Evolutionary conservation across 2,797 vertebrate genomes (phyloP).

Genomic region (Lepilemur septentrionalis): DNA sequence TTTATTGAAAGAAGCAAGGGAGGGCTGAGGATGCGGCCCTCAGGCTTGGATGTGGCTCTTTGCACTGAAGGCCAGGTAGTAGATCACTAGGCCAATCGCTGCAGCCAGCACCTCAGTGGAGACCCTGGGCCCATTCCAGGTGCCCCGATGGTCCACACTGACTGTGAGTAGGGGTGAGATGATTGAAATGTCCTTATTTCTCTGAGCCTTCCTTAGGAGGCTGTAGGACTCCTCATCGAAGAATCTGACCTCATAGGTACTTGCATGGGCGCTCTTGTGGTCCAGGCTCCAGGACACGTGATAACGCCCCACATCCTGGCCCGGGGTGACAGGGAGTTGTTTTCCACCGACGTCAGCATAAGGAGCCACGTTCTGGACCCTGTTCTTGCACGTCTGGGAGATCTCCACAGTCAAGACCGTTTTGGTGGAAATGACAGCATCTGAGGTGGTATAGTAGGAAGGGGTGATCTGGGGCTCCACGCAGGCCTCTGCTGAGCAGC

Average conservation of each 20-base stretch:
- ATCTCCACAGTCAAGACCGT: conserved; percentile 96
- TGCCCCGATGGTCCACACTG: conserved; percentile 94
- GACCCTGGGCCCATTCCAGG: conserved; percentile 94
- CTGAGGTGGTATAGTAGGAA: conserved; percentile 94
- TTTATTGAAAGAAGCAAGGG: conserved; percentile 64
- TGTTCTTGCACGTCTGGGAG: conserved; percentile 92
- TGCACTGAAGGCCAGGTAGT: conserved; percentile 92
- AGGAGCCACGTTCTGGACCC: no score
- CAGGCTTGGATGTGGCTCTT: conserved; percentile 92
- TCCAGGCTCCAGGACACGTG: conserved; percentile 96
- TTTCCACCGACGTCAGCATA: no score
- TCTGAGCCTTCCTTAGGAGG: conserved; percentile 93
- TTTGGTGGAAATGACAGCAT: conserved; percentile 95
- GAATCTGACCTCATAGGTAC: conserved; percentile 95
- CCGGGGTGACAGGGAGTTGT: no score
- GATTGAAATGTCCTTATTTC: conserved; percentile 92
- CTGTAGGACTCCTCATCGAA: conserved; percentile 97
- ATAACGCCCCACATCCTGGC: no score
- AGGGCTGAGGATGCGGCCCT: background rate
- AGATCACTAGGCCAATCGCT: conserved; percentile 89
- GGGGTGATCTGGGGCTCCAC: conserved; percentile 92
- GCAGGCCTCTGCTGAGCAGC: conserved; percentile 91
- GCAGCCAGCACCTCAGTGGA: conserved; percentile 94
- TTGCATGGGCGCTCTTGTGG: conserved; percentile 92
- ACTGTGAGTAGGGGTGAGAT: conserved; percentile 95